Percentiles rank a stretch among this genome's conserved stretches.
These are phyloP conservation scores for Forbesichthys agassizii DNA, from an alignment of 2,113 vertebrate genomes.

Conservation along the genomic window DNA sequence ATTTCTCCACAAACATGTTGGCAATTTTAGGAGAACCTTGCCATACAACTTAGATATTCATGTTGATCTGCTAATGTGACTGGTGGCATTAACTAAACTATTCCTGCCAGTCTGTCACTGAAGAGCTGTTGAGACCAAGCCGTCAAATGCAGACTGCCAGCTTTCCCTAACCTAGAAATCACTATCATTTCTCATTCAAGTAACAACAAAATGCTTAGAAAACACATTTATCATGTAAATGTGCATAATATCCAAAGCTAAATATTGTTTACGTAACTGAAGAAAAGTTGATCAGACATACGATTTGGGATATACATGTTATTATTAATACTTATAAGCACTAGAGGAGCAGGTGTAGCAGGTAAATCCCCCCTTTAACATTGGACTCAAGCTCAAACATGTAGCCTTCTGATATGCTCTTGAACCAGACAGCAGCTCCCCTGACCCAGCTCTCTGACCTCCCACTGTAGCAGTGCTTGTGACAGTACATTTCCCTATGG, in stretches of 20 bases:
- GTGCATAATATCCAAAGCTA: no score
- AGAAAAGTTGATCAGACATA: not conserved
- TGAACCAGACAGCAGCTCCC: not conserved
- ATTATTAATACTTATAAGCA: not conserved
- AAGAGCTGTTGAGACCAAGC: not conserved
- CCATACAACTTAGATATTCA: not conserved
- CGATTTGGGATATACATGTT: not conserved
- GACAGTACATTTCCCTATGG: no score
- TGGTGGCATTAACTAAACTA: not conserved
- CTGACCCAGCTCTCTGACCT: conserved; percentile 3
- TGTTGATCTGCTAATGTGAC: not conserved
- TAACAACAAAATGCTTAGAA: not conserved
- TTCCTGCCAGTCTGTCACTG: not conserved
- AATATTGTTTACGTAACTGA: no score
- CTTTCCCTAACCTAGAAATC: not conserved
- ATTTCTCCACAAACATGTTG: no score
- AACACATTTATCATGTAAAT: no score
- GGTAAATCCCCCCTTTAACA: not conserved
- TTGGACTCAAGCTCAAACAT: conserved; percentile 4
- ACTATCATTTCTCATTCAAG: not conserved
- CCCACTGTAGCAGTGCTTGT: not conserved
- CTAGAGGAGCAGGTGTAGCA: not conserved
- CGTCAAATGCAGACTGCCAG: no score
- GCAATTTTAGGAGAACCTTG: no score
- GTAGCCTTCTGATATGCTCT: not conserved